phyloP scores from a whole-genome alignment of 2,113 vertebrate genomes.

The Tinamus guttatus region DNA sequence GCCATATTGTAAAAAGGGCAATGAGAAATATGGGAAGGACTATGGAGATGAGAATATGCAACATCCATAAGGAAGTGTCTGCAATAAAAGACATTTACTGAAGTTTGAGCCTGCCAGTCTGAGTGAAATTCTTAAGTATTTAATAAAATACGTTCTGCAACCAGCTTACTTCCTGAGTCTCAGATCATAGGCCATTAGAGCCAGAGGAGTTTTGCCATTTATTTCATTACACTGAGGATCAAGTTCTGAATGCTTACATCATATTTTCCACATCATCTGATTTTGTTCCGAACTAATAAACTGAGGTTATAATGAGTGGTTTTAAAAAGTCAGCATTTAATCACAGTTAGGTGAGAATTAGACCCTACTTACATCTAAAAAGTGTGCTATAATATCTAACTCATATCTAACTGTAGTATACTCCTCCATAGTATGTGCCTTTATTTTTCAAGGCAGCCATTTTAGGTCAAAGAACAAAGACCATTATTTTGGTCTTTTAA shows the following conservation, averaged over 20 bases:
- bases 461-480: background rate
- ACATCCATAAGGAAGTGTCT: background rate
- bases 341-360: background rate
- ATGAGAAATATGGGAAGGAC: background rate
- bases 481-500: background rate
- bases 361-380: background rate
- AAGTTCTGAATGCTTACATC: background rate
- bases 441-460: background rate
- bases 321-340: background rate
- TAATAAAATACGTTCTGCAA: background rate
- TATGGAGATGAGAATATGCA: background rate
- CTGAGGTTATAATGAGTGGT: background rate
- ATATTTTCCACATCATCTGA: background rate
- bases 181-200: background rate
- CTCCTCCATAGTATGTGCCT: fast-evolving
- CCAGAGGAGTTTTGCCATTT: background rate
- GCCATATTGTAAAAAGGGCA: background rate
- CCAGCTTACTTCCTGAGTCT: background rate
- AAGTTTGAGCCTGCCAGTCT: background rate
- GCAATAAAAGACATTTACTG: background rate
- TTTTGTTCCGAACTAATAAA: conserved; percentile 2
- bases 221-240: background rate
- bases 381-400: background rate
- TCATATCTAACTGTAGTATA: background rate
- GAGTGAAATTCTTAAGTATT: background rate